A percentile compares a stretch with the other conserved stretches of the same genome.
These are phyloP conservation scores for Phalangium opilio DNA, from an alignment of 2,888 invertebrate species.

Conservation along the genomic window DNA sequence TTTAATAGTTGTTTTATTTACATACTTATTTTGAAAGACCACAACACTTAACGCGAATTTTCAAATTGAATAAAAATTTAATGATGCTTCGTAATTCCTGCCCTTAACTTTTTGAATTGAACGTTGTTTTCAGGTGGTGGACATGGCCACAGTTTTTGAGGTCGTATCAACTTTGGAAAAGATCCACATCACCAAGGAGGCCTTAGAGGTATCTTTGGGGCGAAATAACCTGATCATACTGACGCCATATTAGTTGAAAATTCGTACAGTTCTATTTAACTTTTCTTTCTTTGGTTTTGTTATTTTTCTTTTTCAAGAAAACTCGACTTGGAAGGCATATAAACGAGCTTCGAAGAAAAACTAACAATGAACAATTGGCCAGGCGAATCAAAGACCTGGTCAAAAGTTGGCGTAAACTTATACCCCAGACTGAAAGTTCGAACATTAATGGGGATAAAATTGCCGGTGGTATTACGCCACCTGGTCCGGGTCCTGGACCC, in stretches of 20 bases:
- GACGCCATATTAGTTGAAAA: too few species aligned
- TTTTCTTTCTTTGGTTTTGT: background rate
- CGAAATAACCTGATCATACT: too few species aligned
- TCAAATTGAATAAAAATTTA: too few species aligned
- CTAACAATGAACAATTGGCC: slow-evolving; percentile 65
- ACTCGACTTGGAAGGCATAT: slow-evolving; percentile 87
- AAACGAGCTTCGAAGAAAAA: slow-evolving; percentile 76
- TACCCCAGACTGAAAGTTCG: slow-evolving; percentile 16
- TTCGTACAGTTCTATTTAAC: background rate
- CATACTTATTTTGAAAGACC: too few species aligned
- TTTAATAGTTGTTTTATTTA: too few species aligned
- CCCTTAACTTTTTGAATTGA: too few species aligned
- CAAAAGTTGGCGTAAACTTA: slow-evolving; percentile 74
- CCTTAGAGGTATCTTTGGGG: slow-evolving; percentile 51
- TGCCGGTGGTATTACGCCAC: slow-evolving; percentile 13
- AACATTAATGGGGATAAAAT: slow-evolving; percentile 25
- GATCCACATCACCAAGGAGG: slow-evolving; percentile 75
- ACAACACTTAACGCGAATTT: too few species aligned
- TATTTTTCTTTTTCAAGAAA: slow-evolving; percentile 43
- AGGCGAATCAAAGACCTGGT: slow-evolving; percentile 80
- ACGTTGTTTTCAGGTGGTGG: slow-evolving; percentile 88
- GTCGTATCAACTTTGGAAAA: slow-evolving; percentile 83
- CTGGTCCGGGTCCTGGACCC: slow-evolving; percentile 19
- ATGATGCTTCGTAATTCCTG: too few species aligned
- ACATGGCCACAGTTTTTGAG: slow-evolving; percentile 83